phyloP scores from a whole-genome alignment of 2,888 invertebrate species.

The Lasioglossum pauxillum region DNA sequence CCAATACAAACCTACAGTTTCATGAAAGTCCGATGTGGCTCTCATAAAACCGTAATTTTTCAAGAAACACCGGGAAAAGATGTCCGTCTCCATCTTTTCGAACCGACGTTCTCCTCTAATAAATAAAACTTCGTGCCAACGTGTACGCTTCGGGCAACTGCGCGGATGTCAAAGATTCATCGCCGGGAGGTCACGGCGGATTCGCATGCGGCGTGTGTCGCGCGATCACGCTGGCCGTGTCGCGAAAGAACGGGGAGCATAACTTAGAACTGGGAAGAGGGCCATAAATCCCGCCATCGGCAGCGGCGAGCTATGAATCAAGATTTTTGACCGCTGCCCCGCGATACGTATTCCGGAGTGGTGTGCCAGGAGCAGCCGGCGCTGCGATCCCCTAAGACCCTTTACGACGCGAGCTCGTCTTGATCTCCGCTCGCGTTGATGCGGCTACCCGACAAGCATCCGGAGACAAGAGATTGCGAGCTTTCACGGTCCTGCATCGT shows the following conservation, averaged over 20 bases:
- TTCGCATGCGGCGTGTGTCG: conserved; percentile 62
- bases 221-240: conserved; percentile 36
- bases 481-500: not conserved
- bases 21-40: not conserved
- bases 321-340: conserved; percentile 68
- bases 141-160: not conserved
- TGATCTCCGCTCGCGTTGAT: not conserved
- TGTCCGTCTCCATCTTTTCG: not conserved
- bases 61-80: not conserved
- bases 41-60: too few relatives aligned
- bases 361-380: not conserved
- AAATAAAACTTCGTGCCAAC: not conserved
- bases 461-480: not conserved
- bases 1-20: not conserved
- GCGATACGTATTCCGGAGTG: conserved; percentile 1
- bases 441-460: not conserved
- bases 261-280: conserved; percentile 68
- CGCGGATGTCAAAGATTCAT: conserved; percentile 46
- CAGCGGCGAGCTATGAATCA: conserved; percentile 75
- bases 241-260: conserved; percentile 55
- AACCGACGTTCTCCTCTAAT: not conserved
- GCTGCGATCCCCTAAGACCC: not conserved
- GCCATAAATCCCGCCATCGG: conserved; percentile 77
- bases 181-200: conserved; percentile 34
- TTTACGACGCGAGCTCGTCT: not conserved